Evolutionary conservation across 2,797 vertebrate genomes (phyloP), one percentile per base, ranked within the genome.

Genomic region (Delichon dasypus): DNA sequence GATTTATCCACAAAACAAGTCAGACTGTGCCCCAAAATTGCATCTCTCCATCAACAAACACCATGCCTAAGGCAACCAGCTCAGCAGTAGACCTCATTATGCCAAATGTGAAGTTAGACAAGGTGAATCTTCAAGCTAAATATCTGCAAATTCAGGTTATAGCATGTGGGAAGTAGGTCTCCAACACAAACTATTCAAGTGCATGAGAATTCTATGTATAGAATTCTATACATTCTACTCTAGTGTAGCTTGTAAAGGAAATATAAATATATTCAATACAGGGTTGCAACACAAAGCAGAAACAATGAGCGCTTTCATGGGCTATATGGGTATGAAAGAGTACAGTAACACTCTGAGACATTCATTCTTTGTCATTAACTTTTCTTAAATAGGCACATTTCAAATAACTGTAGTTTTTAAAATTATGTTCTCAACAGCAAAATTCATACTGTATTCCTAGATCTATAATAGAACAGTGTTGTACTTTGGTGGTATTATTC

Each of bases 1-100:
- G 81, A 87, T 90, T 94, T 93, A 79, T 80, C 20, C 57, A 45
- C 66, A 68, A 85, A 76, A 34, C 57, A 67, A 85, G 78, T 80
- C 72, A 65, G 68, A 45, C 45, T 92, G 54, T 67, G 72, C 27
- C 75, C 57, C 57, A 23, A 67, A 92, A 89, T 22, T 88, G 42
- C 3, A 0, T 70, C 57, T 85, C 60, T 93, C 57, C 42, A 71
- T 17, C 53, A 87, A 71, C 38, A 89, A 95, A 75, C 13, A 82
- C 72, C 30, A 22, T 36, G 34, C 47, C 38, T 44, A 64, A 76
- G 30, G 61, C 64, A 85, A 54, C 42, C 32, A 92, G 15, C 50
- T 88, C 78, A 71, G 57, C 21, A 72, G 62, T 23, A 85, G 32
- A 61, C 21, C 48, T 89, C 22, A 36, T 34, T 71, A 74, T 11